phyloP scores from a whole-genome alignment of 2,797 vertebrate species.

The Craterocephalus amniculus region DNA sequence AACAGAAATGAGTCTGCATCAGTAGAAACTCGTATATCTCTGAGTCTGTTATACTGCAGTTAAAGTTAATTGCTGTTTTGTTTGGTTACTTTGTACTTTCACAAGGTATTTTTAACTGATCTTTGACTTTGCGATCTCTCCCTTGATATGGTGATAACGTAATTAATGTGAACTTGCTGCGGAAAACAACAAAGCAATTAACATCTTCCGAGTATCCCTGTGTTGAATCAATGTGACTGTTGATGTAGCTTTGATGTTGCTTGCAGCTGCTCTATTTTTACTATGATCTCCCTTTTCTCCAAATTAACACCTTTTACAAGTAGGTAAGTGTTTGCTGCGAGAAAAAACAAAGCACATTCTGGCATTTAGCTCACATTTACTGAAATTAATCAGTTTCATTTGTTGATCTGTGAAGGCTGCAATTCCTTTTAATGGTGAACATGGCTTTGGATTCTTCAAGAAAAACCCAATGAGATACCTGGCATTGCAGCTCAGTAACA shows the following conservation, averaged over 20 bases:
- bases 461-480: not conserved
- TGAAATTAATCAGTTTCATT: conserved; percentile 32
- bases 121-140: conserved; percentile 20
- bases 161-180: not conserved
- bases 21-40: not conserved
- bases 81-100: not conserved
- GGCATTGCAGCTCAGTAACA: not conserved
- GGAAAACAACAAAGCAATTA: not conserved
- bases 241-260: conserved; percentile 2
- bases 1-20: not conserved
- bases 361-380: conserved; percentile 20
- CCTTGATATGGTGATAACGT: not conserved
- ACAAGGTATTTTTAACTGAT: conserved; percentile 1
- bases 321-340: not conserved
- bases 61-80: not conserved
- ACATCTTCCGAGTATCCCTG: not conserved
- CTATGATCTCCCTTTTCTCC: not conserved
- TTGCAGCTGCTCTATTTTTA: not conserved
- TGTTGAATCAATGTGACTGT: not conserved
- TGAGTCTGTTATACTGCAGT: not conserved
- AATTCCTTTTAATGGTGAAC: not conserved
- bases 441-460: not conserved
- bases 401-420: conserved; percentile 14
- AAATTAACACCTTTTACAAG: not conserved
- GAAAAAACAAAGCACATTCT: conserved; percentile 4